Base-by-base conservation (phyloP, 2,888 invertebrate genomes). In the Orchesella flavescens region DNA sequence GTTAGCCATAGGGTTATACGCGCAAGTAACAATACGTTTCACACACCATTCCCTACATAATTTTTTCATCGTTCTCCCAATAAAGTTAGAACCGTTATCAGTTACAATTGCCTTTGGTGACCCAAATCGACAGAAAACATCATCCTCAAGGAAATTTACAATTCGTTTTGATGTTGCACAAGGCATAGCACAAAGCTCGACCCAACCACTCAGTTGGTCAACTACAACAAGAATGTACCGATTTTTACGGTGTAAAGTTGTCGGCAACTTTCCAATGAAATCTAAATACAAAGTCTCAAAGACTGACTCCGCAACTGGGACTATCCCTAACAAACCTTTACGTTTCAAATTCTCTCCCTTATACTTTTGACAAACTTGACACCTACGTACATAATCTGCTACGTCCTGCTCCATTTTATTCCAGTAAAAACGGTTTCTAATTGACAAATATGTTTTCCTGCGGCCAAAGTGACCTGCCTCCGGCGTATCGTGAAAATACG, bases 171-270 rank as follows among this genome's bases (percentile, higher is more conserved):
- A 71, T 21, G 72, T 81, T 13, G 75, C 82, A 15, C 81, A 68
- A 12, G 66, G 63, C n/a, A 88, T n/a, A 5, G 88, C 69, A 71
- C 85, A 83, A 0, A 86, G 53, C 57, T 87, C 86, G 17, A 78
- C 74, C 84, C 84, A 88, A 49, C 83, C 84, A 19, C 74, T 82
- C 49, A 86, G 80, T 44, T 87, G 85, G 53, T 88, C 87, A 0
- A 84, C 77, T 3, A 85, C 73, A 0, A 86, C 85, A 1, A 88
- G 55, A 53, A 85, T 46, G 74, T 80, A 85, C 13, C 57, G 17
- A 59, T 86, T 34, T 34, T 7, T 85, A 17, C 84, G 34, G 7
- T 49, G 5, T 17, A 19, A 44, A 12, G 75, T 69, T 1, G 66
- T 21, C 0, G 83, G 82, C 15, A 73, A 76, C 15, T 82, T 83